Base-by-base conservation (phyloP, 2,888 invertebrate species). In the Cheilosia soror region DNA sequence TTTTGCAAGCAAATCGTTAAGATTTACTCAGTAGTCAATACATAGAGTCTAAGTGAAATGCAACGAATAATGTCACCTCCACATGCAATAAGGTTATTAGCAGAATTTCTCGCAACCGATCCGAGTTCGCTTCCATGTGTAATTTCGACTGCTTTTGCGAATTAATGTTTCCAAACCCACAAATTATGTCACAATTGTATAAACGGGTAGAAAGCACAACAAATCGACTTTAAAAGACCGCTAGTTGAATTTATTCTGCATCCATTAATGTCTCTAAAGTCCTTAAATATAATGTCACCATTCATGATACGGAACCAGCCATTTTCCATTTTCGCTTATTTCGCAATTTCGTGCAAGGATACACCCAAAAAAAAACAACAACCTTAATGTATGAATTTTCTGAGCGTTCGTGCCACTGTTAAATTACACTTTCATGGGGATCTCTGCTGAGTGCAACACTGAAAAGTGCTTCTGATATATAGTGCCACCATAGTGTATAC, bases 361-460 rank as follows among this genome's bases (percentile, higher is more conserved):
- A 42, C 42, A 15, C n/a, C 6, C 25, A 5, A 40, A 9, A 29
- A 2, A 29, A 49, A 3, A 9, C 4, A 20, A 0, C 20, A 20
- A 25, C 25, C 11, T n/a, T 31, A 31, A 33, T 25, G 31, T 31
- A 63, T 31, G 47, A 5, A 63, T 63, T 33, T 31, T 20, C 31
- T 20, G 6, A 65, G 6, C 27, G 40, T 51, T 53, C 66, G 53
- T 66, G 53, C 15, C 29, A 11, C 29, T 42, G 66, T 55, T 53
- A 42, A 66, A 53, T 66, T 40, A 65, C 49, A 44, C 27, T 65
- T 65, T 65, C 49, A 65, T 33, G 47, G 20, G n/a, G 63, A 63
- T 15, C 20, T 31, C 47, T 63, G 44, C 15, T 15, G 25, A 49
- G 65, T 51, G 65, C 65, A 65, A 37, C 20, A 55, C 33, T 65